These are phyloP conservation scores for Chloroceryle aenea DNA, from an alignment of 2,113 vertebrate genomes.

Conservation along the genomic window DNA sequence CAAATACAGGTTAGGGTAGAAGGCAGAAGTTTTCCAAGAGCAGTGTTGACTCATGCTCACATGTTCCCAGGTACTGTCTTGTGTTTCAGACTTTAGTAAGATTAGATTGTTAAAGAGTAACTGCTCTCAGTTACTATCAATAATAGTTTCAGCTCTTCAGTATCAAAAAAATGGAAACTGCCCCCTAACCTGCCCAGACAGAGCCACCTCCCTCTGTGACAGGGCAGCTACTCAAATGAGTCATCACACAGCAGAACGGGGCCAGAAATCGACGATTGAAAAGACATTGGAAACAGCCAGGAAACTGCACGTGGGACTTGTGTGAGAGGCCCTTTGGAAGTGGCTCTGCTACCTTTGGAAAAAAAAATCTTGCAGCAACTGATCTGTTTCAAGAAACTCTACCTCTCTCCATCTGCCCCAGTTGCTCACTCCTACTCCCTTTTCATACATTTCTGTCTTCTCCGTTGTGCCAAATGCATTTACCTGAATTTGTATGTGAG, in stretches of 20 bases:
- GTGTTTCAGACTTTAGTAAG: background rate
- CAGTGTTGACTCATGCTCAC: background rate
- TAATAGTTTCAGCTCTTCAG: background rate
- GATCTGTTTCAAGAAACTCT: slow-evolving; percentile 18
- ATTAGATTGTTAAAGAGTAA: background rate
- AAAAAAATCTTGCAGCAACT: background rate
- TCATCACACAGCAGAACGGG: background rate
- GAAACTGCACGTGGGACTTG: background rate
- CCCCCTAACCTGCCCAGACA: background rate
- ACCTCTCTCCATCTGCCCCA: background rate
- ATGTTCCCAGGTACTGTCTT: background rate
- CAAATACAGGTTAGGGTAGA: background rate
- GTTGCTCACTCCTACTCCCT: slow-evolving; percentile 20
- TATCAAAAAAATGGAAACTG: background rate
- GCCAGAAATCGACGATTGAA: background rate
- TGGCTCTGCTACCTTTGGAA: background rate
- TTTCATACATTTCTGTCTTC: background rate
- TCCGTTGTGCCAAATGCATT: background rate
- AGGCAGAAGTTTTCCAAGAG: background rate
- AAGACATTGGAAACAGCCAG: background rate
- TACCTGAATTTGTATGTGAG: background rate
- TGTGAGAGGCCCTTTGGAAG: background rate
- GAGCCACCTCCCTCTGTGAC: background rate
- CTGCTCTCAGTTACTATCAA: background rate
- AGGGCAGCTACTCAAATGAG: background rate